A percentile compares a stretch with the other conserved stretches of the same genome.
Conservation (phyloP, 2,888 invertebrate species). For the Halictus quadricinctus region DNA sequence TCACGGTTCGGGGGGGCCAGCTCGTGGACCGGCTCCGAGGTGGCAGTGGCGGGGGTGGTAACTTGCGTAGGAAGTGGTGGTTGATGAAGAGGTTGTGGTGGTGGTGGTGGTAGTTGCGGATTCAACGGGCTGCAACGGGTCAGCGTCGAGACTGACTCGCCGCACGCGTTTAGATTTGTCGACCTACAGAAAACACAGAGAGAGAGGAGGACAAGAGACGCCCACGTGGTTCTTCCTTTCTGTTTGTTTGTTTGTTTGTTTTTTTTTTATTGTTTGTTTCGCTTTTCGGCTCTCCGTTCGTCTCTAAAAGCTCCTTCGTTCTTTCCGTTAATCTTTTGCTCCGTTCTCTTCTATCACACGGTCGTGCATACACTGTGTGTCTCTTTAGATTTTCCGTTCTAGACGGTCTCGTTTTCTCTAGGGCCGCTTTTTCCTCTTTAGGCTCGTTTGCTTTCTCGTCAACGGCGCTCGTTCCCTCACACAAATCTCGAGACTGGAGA, state of each 20-base stretch:
- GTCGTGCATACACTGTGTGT: not conserved
- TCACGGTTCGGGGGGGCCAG: conserved; percentile 81
- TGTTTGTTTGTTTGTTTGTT: conserved; percentile 12
- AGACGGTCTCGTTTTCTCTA: not conserved
- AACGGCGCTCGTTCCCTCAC: conserved; percentile 40
- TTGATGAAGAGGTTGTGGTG: conserved; percentile 80
- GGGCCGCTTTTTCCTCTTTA: conserved; percentile 27
- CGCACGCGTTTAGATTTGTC: conserved; percentile 82
- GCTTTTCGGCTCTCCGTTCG: conserved; percentile 8
- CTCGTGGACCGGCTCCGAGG: conserved; percentile 82
- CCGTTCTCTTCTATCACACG: not conserved
- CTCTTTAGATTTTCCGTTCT: not conserved
- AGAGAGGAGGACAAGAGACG: conserved; percentile 80
- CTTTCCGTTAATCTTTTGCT: not conserved
- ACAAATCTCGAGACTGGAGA: conserved; percentile 6
- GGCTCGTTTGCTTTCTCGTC: conserved; percentile 17
- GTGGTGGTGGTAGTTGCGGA: conserved; percentile 81
- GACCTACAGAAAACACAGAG: conserved; percentile 82
- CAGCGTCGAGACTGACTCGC: conserved; percentile 83
- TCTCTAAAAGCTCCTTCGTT: not conserved
- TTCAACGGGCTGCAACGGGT: conserved; percentile 83
- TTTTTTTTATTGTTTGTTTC: conserved; percentile 8
- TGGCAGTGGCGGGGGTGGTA: conserved; percentile 81
- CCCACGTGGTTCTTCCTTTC: conserved; percentile 72
- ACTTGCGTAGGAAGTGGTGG: conserved; percentile 82